Base-by-base conservation (phyloP, 1,140 invertebrate species). In the Anthonomus grandis region DNA sequence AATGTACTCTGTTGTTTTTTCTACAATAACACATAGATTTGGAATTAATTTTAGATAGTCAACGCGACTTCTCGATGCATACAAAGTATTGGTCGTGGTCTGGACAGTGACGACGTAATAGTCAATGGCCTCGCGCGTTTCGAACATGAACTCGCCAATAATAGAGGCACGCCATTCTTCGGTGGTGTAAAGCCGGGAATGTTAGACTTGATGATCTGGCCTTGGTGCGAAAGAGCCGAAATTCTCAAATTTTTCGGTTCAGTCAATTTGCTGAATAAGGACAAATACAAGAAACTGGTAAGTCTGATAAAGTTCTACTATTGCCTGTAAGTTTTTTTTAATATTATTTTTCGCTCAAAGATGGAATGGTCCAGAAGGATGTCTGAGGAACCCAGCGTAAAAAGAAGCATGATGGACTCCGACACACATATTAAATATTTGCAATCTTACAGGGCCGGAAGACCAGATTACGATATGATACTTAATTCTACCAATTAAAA, bases 191-290 rank as follows among this genome's bases (percentile, higher is more conserved):
- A 81, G 52, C 87, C 89, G 4, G 88, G 87, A n/a, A 89, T 89
- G 80, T 77, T 87, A n/a, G 90, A 93, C 70, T 87, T 89, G 51
- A 91, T 92, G 89, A 87, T 93, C 52, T 93, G 90, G 90, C 90
- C 91, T 2, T 93, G 88, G 88, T 86, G 87, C 63, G 90, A 94
- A 71, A 79, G 88, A 60, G 70, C 81, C 0, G 76, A 78, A 46
- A 62, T 83, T 31, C 69, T 85, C 15, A 79, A 76, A 49, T 62
- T 85, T 8, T 61, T 81, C 37, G 76, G 78, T 18, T 71, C 79
- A 39, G 76, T 81, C 24, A 84, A 79, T 74, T 67, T 76, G 23
- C 70, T 80, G 58, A 76, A 74, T 25, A 69, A 66, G 41, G 67
- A 72, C 19, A 64, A 65, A 41, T 71, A 70, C 42, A 65, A 63